Base-by-base conservation (phyloP, 1,140 invertebrate genomes). In the Ruditapes philippinarum region DNA sequence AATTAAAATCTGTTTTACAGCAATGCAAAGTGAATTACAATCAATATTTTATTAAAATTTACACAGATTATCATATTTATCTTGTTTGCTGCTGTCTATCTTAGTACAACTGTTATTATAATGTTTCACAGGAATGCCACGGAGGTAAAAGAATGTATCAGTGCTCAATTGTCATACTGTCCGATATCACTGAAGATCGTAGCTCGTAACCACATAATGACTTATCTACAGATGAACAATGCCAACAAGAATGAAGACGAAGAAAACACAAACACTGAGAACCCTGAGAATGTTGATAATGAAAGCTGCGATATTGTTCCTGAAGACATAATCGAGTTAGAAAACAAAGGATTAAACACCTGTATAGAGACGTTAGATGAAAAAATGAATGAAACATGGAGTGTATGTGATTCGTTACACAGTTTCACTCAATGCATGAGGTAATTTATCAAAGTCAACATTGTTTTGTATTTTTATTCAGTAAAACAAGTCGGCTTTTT, bases 371-470 rank as follows among this genome's bases (percentile, higher is more conserved):
- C 11, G 36, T 4, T 70, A 40, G 65, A 25, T 22, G 4, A 70
- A 2, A 38, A 33, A 36, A 4, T 38, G 25, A 70, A 38, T 19
- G 22, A 70, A 65, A 65, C 79, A 22, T 12, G 1, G 22, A 49
- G 65, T 42, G n/a, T 81, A 0, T 62, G 36, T 60, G 38, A 12
- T 1, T 33, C 4, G 7, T 60, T 81, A 19, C 28, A 62, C 36
- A 49, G 14, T n/a, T 81, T 36, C 38, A 36, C 36, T 36, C 54
- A 81, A 36, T 81, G 79, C 38, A 81, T 81, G 36, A 81, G 79
- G 79, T 81, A 45, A 36, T 45, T 19, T 70, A 70, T 70, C 7
- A 60, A 7, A 49, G 19, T 49, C 45, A 49, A 49, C 7, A 11
- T 19, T 49, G 45, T 19, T 49, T 49, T 49, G n/a, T n/a, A n/a